Conservation (phyloP, 2,888 invertebrate genomes). For the Meliscaeva auricollis region DNA sequence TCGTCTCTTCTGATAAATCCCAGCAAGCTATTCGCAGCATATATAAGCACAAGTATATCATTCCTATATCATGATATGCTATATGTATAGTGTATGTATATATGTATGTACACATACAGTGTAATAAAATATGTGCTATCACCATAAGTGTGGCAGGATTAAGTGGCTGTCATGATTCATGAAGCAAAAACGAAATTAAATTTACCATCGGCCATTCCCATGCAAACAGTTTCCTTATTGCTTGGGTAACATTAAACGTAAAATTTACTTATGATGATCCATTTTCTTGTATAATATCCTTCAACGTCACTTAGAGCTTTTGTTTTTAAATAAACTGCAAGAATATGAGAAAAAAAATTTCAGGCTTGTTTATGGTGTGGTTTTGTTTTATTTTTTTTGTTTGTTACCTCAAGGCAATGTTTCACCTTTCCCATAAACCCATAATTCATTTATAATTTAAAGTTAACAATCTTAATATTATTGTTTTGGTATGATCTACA, state of each 20-base stretch:
- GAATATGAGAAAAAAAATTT: too few species aligned
- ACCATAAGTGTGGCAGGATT: constrained; percentile 57
- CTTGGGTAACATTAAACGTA: not conserved
- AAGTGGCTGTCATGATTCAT: constrained; percentile 46
- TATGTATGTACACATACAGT: not conserved
- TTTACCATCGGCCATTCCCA: not conserved
- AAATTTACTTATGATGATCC: not conserved
- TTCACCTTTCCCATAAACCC: too few species aligned
- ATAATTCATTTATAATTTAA: too few species aligned
- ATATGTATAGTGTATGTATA: too few species aligned
- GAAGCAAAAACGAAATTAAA: constrained; percentile 50
- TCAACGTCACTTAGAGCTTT: not conserved
- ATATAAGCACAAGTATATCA: not conserved
- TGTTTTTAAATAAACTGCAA: too few species aligned
- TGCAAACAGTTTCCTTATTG: not conserved
- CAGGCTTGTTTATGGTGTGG: too few species aligned
- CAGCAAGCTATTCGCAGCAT: not conserved
- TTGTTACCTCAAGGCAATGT: too few species aligned
- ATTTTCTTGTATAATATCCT: not conserved
- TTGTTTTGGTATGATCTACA: too few species aligned
- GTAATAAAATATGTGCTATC: constrained; percentile 31
- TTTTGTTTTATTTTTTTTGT: too few species aligned
- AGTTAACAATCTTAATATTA: too few species aligned
- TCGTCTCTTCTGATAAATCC: not conserved
- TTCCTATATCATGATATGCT: too few species aligned